A percentile compares a stretch with the other conserved stretches of the same genome.
Evolutionary conservation across 1,140 invertebrate species (phyloP).

Genomic region (Brachionus rotundiformis): DNA sequence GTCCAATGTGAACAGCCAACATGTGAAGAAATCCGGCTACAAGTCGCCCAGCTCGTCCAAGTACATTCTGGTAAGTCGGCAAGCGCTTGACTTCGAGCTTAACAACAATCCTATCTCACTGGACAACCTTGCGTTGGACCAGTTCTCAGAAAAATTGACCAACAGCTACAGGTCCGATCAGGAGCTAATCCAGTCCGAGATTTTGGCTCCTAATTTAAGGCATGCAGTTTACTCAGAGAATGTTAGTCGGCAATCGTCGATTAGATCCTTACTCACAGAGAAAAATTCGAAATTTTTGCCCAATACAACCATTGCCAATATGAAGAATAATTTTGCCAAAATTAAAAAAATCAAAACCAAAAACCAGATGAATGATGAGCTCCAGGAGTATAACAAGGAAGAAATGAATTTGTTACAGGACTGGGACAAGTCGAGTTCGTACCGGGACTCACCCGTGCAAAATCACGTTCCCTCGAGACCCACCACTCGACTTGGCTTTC

Average conservation of each 20-base stretch:
- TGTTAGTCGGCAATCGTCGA: conserved; percentile 19
- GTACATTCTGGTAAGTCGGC: conserved; percentile 8
- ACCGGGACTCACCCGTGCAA: neutral
- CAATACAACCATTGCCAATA: conserved; percentile 6
- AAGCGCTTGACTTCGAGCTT: neutral
- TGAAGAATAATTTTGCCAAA: conserved; percentile 36
- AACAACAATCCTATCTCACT: conserved; percentile 12
- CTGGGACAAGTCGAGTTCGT: neutral
- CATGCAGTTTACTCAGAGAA: conserved; percentile 20
- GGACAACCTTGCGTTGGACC: neutral
- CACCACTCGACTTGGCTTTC: conserved; percentile 14
- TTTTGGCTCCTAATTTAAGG: neutral
- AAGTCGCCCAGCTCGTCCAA: neutral
- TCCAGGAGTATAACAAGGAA: neutral
- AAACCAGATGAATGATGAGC: conserved; percentile 6
- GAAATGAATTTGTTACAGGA: conserved; percentile 9
- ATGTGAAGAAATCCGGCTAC: neutral
- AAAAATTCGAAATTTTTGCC: conserved; percentile 35
- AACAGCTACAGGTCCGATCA: neutral
- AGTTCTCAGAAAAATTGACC: conserved; percentile 24
- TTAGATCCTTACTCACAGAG: conserved; percentile 27
- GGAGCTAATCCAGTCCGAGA: neutral
- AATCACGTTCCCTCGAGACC: neutral
- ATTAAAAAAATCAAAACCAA: conserved; percentile 32
- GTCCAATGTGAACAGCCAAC: neutral